Evolutionary conservation across 2,113 vertebrate genomes (phyloP).

Genomic region (Cololabis saira): DNA sequence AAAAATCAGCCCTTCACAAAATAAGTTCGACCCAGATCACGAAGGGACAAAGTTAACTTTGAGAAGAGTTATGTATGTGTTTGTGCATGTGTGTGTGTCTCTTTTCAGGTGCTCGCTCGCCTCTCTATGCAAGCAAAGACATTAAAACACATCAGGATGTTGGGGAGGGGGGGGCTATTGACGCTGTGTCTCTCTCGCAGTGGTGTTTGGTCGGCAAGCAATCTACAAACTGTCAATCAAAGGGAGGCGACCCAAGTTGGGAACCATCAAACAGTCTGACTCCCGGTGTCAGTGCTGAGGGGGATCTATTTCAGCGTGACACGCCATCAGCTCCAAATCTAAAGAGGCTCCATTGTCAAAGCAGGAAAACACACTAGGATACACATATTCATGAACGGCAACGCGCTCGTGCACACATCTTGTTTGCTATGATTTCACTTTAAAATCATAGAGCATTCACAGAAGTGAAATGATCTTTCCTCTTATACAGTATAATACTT

Average conservation of each 20-base stretch:
- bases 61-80: slow-evolving; percentile 21
- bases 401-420: slow-evolving; percentile 23
- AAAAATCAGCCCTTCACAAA: slow-evolving; percentile 13
- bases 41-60: slow-evolving; percentile 53
- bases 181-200: slow-evolving; percentile 69
- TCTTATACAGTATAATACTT: too few species aligned
- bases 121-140: slow-evolving; percentile 62
- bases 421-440: slow-evolving; percentile 13
- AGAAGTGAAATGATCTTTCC: too few species aligned
- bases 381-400: slow-evolving; percentile 71
- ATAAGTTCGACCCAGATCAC: slow-evolving; percentile 10
- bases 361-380: slow-evolving; percentile 49
- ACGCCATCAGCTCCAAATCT: slow-evolving; percentile 76
- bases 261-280: slow-evolving; percentile 77
- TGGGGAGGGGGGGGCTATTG: slow-evolving; percentile 56
- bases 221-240: slow-evolving; percentile 82
- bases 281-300: slow-evolving; percentile 76
- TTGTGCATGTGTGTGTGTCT: slow-evolving; percentile 6
- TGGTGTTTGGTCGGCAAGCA: slow-evolving; percentile 78
- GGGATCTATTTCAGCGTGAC: slow-evolving; percentile 79
- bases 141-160: slow-evolving; percentile 67
- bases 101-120: slow-evolving; percentile 38
- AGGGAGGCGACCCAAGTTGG: slow-evolving; percentile 72
- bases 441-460: too few species aligned
- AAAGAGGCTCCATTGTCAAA: slow-evolving; percentile 71